Conservation (phyloP, 1,140 invertebrate species). For the Bombus turneri region DNA sequence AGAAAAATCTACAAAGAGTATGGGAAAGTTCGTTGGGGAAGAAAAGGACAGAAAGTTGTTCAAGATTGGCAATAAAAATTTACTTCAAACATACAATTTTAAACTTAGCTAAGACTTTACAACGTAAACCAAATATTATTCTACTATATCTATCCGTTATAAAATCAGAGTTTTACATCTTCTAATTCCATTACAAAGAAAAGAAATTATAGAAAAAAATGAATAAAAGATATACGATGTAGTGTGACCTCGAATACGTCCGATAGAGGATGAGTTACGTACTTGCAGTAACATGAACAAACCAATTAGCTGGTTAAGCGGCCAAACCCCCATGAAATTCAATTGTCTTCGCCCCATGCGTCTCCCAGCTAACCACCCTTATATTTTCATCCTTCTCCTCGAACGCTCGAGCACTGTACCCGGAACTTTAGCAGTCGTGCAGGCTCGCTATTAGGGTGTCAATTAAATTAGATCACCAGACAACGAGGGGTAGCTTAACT, state of each 20-base stretch:
- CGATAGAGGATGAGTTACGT: conserved; percentile 68
- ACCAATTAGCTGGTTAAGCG: conserved; percentile 81
- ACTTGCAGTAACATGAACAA: conserved; percentile 75
- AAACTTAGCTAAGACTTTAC: background rate
- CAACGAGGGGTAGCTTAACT: conserved; percentile 66
- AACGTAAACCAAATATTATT: background rate
- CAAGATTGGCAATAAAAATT: background rate
- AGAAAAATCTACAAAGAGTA: background rate
- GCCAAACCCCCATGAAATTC: conserved; percentile 82
- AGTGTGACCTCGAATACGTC: background rate
- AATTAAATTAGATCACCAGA: conserved; percentile 79
- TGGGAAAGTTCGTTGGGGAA: background rate
- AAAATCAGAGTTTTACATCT: background rate
- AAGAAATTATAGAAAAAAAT: no score
- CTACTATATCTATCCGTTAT: no score
- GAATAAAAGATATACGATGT: background rate
- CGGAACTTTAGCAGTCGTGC: conserved; percentile 70
- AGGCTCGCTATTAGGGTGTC: conserved; percentile 78
- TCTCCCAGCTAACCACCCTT: conserved; percentile 77
- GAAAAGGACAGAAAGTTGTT: background rate
- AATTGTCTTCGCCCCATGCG: conserved; percentile 81
- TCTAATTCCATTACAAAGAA: background rate
- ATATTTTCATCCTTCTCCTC: conserved; percentile 76
- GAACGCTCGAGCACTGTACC: conserved; percentile 53
- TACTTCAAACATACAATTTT: background rate